These are phyloP conservation scores for Thamnophis sirtalis DNA, from an alignment of 2,113 vertebrate species.

Conservation along the genomic window DNA sequence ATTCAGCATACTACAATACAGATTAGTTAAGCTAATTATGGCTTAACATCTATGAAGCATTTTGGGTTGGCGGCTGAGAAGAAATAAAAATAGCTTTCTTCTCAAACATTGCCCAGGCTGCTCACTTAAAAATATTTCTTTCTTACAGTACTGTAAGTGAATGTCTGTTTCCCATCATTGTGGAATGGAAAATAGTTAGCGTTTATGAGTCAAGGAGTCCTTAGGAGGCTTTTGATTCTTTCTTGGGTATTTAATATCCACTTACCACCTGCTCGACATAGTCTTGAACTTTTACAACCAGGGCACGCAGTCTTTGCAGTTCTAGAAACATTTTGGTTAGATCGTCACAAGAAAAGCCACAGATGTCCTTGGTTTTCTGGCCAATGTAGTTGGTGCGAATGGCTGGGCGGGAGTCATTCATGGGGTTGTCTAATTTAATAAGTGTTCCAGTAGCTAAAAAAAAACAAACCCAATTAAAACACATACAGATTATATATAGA, in stretches of 20 bases:
- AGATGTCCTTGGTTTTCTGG: constrained; percentile 92
- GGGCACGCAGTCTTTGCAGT: constrained; percentile 83
- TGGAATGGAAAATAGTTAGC: not conserved
- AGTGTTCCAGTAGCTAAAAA: constrained; percentile 73
- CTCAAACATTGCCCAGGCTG: not conserved
- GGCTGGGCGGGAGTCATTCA: constrained; percentile 91
- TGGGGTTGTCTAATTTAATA: constrained; percentile 85
- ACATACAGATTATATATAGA: not conserved
- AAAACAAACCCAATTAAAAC: not conserved
- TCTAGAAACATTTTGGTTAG: constrained; percentile 89
- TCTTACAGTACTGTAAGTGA: not conserved
- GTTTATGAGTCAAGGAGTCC: not conserved
- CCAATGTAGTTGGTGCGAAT: constrained; percentile 91
- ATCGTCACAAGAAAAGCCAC: constrained; percentile 92
- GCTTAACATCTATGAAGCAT: not conserved
- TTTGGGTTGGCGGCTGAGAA: not conserved
- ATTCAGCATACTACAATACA: not conserved
- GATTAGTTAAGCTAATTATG: not conserved
- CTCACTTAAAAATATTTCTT: not conserved
- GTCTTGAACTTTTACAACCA: constrained; percentile 86
- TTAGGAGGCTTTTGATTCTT: not conserved
- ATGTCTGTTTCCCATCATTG: not conserved
- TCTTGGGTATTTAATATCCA: constrained; percentile 13
- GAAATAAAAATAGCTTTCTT: not conserved
- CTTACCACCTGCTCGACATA: constrained; percentile 90